Evolutionary conservation across 2,113 vertebrate genomes (phyloP), one percentile per base, ranked within the genome.

Genomic region (Hippocampus guttulatus): DNA sequence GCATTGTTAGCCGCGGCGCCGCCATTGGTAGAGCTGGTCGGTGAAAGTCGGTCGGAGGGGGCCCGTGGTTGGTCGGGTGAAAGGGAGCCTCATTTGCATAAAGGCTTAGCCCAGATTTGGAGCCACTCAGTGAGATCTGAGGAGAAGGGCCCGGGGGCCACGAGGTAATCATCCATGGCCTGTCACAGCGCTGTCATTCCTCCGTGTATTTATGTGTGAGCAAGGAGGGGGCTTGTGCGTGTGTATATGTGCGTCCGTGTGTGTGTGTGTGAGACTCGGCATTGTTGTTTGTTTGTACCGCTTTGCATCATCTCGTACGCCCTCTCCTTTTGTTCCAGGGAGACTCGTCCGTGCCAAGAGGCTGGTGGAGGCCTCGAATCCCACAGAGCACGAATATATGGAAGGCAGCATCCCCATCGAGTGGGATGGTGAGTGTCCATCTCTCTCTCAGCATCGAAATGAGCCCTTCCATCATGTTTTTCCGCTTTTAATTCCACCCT

Each of bases 401-500:
- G 88, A 78, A 75, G 94, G 94, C 73, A 88, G 78, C 85, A 96
- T 98, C 87, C 97, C 97, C 80, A 76, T 73, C 20, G 96, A 98
- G 91, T 99, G 96, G 97, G 96, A 98, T 89, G 96, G 96, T 98
- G 93, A 94, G 89, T 86, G 61, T 75, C 58, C 27, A 69, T 81
- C 71, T 75, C 30, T 47, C 41, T 16, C 41, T 7, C 12, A 30
- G 23, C 57, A 58, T 33, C 58, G 7, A 61, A 33, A 7, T 8
- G 27, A 61, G 58, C 27, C 58, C 58, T 61, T 61, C 40, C 41
- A 0, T 12, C 30, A 3, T 45, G n/a, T 30, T 2, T 45, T 30
- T 27, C 55, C 27, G 33, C 27, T 66, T 70, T 55, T 55, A 70
- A 33, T 68, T 73, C 69, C 40, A 70, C 73, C 21, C 25, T 80